phyloP scores from a whole-genome alignment of 1,140 invertebrate species.

The Dolichoris vasculosae region DNA sequence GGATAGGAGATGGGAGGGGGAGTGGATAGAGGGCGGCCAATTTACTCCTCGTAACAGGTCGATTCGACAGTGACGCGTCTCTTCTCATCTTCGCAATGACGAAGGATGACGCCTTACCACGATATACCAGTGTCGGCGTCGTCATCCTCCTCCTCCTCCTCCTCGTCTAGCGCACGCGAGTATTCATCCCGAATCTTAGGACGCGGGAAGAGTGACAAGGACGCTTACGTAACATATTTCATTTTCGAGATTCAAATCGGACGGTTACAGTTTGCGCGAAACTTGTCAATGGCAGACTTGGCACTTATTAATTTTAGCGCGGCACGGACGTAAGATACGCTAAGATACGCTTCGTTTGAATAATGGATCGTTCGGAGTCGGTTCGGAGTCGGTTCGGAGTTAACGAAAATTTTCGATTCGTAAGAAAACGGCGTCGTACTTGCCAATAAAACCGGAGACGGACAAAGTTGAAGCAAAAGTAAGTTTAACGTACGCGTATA shows the following conservation, averaged over 20 bases:
- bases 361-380: background rate
- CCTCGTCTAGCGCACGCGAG: slow-evolving; percentile 26
- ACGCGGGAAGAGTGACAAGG: slow-evolving; percentile 51
- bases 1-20: background rate
- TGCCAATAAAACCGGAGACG: no score
- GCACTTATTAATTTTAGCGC: slow-evolving; percentile 48
- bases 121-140: slow-evolving; percentile 48
- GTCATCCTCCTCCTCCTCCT: background rate
- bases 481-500: background rate
- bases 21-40: slow-evolving; percentile 56
- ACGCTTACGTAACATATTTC: slow-evolving; percentile 51
- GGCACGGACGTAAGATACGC: background rate
- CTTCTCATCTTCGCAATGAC: slow-evolving; percentile 55
- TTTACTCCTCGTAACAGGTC: slow-evolving; percentile 65
- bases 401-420: background rate
- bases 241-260: slow-evolving; percentile 34
- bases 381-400: background rate
- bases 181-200: slow-evolving; percentile 33
- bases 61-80: slow-evolving; percentile 57
- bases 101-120: slow-evolving; percentile 56
- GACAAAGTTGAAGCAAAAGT: no score
- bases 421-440: background rate
- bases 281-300: slow-evolving; percentile 32
- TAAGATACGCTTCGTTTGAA: background rate
- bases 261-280: background rate